Evolutionary conservation across 2,888 invertebrate species (phyloP).

Genomic region (Synergus umbraculus): DNA sequence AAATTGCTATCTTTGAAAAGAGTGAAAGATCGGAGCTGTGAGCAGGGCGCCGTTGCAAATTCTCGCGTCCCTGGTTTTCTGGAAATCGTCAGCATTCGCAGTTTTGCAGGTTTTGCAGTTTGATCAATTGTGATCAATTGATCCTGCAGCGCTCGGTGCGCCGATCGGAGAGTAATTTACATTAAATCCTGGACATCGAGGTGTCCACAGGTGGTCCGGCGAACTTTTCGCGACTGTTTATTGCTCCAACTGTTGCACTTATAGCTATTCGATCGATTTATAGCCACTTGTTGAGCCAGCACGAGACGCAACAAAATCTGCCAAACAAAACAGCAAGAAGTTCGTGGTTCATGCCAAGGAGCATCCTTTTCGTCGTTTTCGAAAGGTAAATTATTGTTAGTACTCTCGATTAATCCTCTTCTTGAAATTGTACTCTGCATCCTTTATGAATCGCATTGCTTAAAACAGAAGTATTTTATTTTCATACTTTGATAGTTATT

Average conservation of each 20-base stretch:
- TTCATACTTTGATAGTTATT: neutral
- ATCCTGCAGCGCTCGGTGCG: constrained; percentile 68
- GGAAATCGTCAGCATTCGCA: constrained; percentile 65
- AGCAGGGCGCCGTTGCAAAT: constrained; percentile 29
- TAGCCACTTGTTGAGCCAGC: neutral
- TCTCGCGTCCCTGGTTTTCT: constrained; percentile 70
- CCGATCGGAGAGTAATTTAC: constrained; percentile 61
- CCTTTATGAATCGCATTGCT: neutral
- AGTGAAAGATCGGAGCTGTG: neutral
- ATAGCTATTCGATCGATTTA: neutral
- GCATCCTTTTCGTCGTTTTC: constrained; percentile 36
- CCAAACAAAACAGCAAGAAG: neutral
- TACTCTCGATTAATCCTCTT: neutral
- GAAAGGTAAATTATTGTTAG: constrained; percentile 15
- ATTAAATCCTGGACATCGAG: constrained; percentile 67
- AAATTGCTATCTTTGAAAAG: neutral
- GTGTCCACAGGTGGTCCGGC: constrained; percentile 62
- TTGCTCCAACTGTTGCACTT: neutral
- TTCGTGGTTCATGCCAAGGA: constrained; percentile 16
- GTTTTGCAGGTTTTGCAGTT: neutral
- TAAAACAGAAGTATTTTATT: neutral
- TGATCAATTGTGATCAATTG: constrained; percentile 66
- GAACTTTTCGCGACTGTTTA: neutral
- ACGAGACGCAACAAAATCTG: constrained; percentile 14
- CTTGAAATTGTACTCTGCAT: neutral